Conservation (phyloP, 1,140 invertebrate genomes). For the Drosophila pseudoananassae region DNA sequence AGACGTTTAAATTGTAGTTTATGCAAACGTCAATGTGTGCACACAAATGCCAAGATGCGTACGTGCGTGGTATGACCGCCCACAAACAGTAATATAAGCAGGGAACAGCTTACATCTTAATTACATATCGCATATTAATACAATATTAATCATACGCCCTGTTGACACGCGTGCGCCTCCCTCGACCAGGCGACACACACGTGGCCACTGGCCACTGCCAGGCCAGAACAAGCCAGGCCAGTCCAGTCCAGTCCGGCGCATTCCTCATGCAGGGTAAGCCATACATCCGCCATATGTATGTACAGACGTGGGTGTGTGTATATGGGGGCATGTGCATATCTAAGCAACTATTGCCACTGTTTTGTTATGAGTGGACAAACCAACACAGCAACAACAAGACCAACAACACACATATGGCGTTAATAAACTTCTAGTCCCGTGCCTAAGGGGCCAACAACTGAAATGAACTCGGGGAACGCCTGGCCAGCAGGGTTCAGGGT, state of each 20-base stretch:
- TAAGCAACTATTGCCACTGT: conserved; percentile 43
- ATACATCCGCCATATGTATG: conserved; percentile 7
- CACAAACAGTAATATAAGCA: conserved; percentile 52
- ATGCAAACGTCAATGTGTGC: conserved; percentile 35
- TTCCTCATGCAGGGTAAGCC: conserved; percentile 47
- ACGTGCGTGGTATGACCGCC: conserved; percentile 6
- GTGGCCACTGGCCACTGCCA: conserved; percentile 24
- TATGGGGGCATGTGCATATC: conserved; percentile 43
- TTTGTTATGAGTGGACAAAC: conserved; percentile 68
- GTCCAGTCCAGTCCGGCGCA: conserved; percentile 27
- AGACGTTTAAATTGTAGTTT: conserved; percentile 36
- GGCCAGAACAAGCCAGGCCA: not conserved
- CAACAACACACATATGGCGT: conserved; percentile 70
- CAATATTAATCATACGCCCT: conserved; percentile 81
- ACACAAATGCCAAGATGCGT: conserved; percentile 1
- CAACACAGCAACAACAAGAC: conserved; percentile 28
- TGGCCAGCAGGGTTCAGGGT: conserved; percentile 3
- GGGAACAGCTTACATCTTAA: conserved; percentile 77
- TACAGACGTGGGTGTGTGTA: conserved; percentile 24
- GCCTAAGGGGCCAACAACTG: conserved; percentile 38
- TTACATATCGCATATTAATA: conserved; percentile 82
- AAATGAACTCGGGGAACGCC: conserved; percentile 16
- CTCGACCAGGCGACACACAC: conserved; percentile 43
- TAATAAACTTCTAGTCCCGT: conserved; percentile 71
- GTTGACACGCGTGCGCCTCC: conserved; percentile 68